Evolutionary conservation across 2,113 vertebrate genomes (phyloP), one percentile per base, ranked within the genome.

Genomic region (Tautogolabrus adspersus): DNA sequence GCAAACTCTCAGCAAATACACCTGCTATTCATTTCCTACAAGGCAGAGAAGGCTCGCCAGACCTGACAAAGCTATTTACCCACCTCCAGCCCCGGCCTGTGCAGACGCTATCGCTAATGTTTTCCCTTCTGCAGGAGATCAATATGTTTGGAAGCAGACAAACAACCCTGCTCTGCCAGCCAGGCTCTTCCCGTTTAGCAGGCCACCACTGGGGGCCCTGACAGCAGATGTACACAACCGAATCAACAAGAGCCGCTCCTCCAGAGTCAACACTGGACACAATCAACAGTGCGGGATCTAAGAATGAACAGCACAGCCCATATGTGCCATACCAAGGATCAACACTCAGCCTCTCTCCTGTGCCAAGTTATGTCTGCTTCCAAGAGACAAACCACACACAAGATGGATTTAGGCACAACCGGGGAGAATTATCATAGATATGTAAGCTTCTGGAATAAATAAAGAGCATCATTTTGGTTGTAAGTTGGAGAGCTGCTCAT

Each of bases 121-220:
- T 93, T 94, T 93, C 91, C 88, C 89, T 93, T 92, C 91, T 88
- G 92, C 90, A 86, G 89, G 90, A 92, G 93, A 94, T 95, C 93
- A 93, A 95, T 95, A 94, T 92, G 92, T 94, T 94, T 93, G 90
- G 89, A 94, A 75, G 87, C 89, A 89, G 89, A 93, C 91, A 94
- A 94, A 93, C 94, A 93, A 73, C 88, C 79, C 71, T 26, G 81
- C 89, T 86, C 64, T 77, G 89, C 88, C 85, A 83, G 88, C 77
- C 86, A 61, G 90, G 86, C 91, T 75, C 91, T 84, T 82, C 82
- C 85, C 79, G 79, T 90, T 92, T 87, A 92, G 79, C 77, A 47
- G 86, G 82, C 87, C 85, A 86, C 91, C 87, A 75, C 81, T 68
- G 83, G 90, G 92, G 92, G 85, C 84, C 64, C 86, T 82, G 92